Evolutionary conservation across 2,113 vertebrate genomes (phyloP).

Genomic region (Myotis brandtii): DNA sequence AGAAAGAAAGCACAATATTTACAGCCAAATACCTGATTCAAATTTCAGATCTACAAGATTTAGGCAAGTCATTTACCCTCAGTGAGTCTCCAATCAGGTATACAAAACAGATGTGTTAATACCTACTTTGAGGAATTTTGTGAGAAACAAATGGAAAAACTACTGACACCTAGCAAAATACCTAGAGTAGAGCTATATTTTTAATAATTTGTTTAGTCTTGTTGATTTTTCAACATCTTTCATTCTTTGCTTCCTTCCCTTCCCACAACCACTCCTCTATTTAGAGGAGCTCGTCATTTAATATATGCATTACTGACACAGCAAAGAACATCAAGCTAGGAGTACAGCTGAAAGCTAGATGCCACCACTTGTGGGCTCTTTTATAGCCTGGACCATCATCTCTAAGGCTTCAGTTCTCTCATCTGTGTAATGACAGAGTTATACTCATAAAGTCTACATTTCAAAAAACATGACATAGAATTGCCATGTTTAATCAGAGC

Average conservation of each 20-base stretch:
- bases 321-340: neutral
- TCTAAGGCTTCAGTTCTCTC: neutral
- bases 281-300: neutral
- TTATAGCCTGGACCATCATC: neutral
- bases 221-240: neutral
- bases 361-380: neutral
- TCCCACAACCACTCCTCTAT: neutral
- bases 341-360: neutral
- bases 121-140: neutral
- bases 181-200: neutral
- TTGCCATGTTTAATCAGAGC: neutral
- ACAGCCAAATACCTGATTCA: neutral
- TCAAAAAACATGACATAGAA: neutral
- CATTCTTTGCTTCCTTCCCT: neutral
- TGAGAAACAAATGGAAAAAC: slow-evolving; percentile 9
- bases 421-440: neutral
- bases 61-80: neutral
- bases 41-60: neutral
- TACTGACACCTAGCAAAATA: neutral
- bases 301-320: neutral
- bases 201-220: neutral
- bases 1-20: neutral
- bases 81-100: neutral
- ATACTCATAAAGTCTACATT: neutral
- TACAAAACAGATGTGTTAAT: neutral